Percentiles rank a stretch among this genome's conserved stretches.
Conservation (phyloP, 2,113 vertebrate genomes). For the Aix galericulata region DNA sequence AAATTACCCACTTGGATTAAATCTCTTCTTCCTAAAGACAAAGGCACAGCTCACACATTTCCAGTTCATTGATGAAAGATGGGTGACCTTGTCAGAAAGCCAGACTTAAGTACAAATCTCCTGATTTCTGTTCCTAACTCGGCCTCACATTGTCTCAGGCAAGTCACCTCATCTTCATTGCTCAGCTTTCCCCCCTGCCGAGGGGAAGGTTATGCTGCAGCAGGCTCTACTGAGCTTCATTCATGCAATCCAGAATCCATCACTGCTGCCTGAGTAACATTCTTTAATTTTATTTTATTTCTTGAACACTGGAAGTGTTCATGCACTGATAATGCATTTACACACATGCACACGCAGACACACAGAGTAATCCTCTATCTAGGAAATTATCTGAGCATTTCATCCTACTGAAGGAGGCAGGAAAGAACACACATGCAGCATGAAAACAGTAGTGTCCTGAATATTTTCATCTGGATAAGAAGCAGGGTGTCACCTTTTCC, state of each 20-base stretch:
- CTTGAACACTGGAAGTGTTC: not conserved
- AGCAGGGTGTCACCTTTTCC: not conserved
- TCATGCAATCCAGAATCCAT: not conserved
- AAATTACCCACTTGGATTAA: constrained; percentile 49
- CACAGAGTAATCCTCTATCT: not conserved
- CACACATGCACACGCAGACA: not conserved
- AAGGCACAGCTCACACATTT: not conserved
- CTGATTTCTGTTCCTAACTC: not conserved
- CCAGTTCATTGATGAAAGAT: constrained; percentile 30
- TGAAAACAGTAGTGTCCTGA: not conserved
- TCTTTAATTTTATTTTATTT: not conserved
- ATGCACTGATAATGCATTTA: not conserved
- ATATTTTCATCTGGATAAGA: not conserved
- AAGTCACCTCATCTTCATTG: not conserved
- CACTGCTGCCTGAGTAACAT: not conserved
- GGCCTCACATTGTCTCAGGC: not conserved
- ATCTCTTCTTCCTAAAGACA: constrained; percentile 50
- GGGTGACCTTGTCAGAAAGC: constrained; percentile 9
- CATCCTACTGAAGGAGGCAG: not conserved
- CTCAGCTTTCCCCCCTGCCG: not conserved
- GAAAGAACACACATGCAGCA: not conserved
- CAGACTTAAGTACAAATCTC: not conserved
- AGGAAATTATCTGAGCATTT: not conserved
- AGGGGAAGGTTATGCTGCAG: not conserved
- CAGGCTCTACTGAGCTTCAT: not conserved